Conservation (phyloP, 2,113 vertebrate species). For the Eupsittula cactorum region DNA sequence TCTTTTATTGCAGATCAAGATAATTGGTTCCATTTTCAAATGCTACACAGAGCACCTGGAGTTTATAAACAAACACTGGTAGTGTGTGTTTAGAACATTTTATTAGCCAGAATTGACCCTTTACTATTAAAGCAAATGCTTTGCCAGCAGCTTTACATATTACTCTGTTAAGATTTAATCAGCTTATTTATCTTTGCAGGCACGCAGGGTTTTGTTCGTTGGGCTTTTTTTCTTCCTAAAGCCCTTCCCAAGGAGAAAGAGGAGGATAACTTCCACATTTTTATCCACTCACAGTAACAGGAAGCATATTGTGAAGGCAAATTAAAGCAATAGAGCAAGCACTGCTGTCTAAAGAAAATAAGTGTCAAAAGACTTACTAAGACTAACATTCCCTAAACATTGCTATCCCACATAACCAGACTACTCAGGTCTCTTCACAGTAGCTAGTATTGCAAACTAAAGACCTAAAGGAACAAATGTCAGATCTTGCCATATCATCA, state of each 20-base stretch:
- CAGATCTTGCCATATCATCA: neutral
- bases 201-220: neutral
- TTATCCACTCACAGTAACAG: neutral
- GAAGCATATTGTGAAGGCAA: neutral
- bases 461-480: neutral
- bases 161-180: conserved; percentile 33
- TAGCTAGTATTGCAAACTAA: neutral
- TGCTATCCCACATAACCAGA: neutral
- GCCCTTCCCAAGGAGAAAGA: conserved; percentile 36
- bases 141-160: conserved; percentile 28
- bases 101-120: conserved; percentile 5
- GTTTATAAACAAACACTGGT: neutral
- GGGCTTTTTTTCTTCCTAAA: neutral
- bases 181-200: conserved; percentile 45
- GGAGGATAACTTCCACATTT: neutral
- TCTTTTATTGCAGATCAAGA: neutral
- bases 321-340: neutral
- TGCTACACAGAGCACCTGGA: neutral
- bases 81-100: neutral
- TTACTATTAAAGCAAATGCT: neutral
- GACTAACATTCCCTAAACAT: neutral
- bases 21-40: neutral
- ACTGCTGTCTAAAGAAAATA: neutral
- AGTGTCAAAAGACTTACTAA: neutral
- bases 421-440: neutral